Evolutionary conservation across 92 coral and sea anemone species (phyloP), one percentile per base, ranked within the genome.

Genomic region (Epizoanthus fatuus): DNA sequence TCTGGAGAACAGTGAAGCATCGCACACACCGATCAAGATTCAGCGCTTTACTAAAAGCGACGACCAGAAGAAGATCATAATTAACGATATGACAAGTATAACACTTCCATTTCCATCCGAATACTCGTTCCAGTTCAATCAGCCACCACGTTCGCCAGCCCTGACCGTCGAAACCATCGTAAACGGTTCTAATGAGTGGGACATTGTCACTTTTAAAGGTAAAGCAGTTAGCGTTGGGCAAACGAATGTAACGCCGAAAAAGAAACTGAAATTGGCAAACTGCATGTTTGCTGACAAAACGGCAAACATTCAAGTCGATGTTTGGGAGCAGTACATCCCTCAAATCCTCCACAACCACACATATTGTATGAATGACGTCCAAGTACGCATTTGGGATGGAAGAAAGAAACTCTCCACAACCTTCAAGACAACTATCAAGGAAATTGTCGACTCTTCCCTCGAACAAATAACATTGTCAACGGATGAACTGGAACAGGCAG

Each of bases 371-470:
- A 19, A 29, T 59, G 80, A 92, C 59, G 72, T 59, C 39, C 84
- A 88, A 77, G 85, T 91, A 22, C 72, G 89, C 13, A 51, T 60
- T 39, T 91, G 94, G 94, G 49, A 64, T 29, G 89, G 89, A 10
- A 79, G 74, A 45, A 87, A 87, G 85, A 90, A 90, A 42, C 70
- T 91, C 59, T 87, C 89, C 7, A 91, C 92, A 32, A 79, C 84
- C 45, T 56, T 62, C 53, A 52, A 20, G 44, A 81, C 77, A 32
- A 79, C 38, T 39, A 55, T 65, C 64, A 75, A 52, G 35, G 51
- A 58, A 22, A 77, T 79, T 3, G 38, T 19, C 17, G 72, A 71
- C 22, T 35, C 16, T 55, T 35, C 14, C 9, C 66, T 59, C 19
- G 60, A 49, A 15, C 9, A 12, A 3, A 57, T 79, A 22, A 10